These are phyloP conservation scores for Lamprotornis superbus DNA, from an alignment of 2,113 vertebrate species.

Conservation along the genomic window DNA sequence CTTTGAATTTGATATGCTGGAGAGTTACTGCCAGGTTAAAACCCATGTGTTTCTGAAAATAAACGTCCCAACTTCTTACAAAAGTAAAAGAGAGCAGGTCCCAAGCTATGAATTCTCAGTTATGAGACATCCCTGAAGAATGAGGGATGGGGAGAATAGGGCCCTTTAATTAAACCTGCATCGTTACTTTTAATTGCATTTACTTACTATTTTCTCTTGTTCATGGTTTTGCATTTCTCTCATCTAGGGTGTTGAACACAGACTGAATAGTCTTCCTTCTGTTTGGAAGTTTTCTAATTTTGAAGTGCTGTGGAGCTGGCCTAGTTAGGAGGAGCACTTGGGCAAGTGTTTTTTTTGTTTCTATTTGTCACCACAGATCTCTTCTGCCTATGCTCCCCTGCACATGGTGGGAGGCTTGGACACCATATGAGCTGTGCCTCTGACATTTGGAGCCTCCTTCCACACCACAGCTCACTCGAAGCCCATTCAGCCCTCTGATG, in stretches of 20 bases:
- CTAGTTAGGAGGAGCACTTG: background rate
- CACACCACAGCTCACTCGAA: background rate
- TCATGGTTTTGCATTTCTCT: slow-evolving; percentile 62
- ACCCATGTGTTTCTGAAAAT: background rate
- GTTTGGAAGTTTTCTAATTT: background rate
- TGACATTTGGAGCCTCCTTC: background rate
- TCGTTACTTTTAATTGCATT: slow-evolving; percentile 56
- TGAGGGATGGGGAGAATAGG: slow-evolving; percentile 48
- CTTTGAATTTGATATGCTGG: background rate
- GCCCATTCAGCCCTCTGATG: background rate
- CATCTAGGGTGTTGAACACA: background rate
- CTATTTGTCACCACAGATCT: background rate
- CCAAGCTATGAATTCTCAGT: slow-evolving; percentile 45
- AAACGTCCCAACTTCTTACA: background rate
- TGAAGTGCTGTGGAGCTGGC: background rate
- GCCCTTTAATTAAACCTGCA: slow-evolving; percentile 63
- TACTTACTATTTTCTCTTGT: slow-evolving; percentile 54
- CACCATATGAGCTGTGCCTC: background rate
- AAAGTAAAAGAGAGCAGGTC: slow-evolving; percentile 26
- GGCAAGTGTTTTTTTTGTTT: background rate
- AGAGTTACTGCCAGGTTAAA: background rate
- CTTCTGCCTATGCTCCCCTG: background rate
- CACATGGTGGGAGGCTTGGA: rapidly evolving
- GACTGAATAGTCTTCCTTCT: background rate
- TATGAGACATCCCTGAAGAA: slow-evolving; percentile 63